These are phyloP conservation scores for Schizothorax lantsangensis DNA, from an alignment of 2,797 vertebrate genomes.

Conservation along the genomic window DNA sequence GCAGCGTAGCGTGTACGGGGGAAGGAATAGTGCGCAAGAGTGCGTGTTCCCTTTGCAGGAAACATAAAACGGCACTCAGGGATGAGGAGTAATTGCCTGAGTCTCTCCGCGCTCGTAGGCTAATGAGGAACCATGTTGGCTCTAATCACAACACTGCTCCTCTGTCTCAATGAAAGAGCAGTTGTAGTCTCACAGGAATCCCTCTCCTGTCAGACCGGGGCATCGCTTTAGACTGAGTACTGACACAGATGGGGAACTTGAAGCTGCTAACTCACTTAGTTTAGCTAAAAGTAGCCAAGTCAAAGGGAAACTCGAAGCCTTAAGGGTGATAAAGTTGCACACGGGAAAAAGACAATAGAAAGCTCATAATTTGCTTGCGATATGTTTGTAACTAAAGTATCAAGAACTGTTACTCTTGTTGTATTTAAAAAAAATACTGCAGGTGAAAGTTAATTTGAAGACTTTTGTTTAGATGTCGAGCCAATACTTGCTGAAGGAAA, in stretches of 20 bases:
- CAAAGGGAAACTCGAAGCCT: conserved; percentile 49
- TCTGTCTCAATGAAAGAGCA: conserved; percentile 61
- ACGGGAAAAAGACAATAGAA: conserved; percentile 46
- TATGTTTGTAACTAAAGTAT: background rate
- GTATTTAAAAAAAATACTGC: conserved; percentile 14
- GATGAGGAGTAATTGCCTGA: conserved; percentile 68
- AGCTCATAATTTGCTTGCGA: conserved; percentile 46
- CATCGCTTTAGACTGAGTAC: conserved; percentile 58
- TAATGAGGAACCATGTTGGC: conserved; percentile 65
- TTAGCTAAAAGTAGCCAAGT: conserved; percentile 58
- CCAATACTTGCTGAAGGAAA: conserved; percentile 18
- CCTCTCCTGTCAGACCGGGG: conserved; percentile 55
- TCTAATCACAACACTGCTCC: conserved; percentile 64
- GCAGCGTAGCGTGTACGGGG: conserved; percentile 53
- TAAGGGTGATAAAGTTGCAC: conserved; percentile 48
- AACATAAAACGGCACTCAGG: conserved; percentile 89
- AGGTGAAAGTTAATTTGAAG: conserved; percentile 30
- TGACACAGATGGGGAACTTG: conserved; percentile 43
- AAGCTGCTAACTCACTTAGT: conserved; percentile 50
- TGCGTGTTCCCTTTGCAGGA: conserved; percentile 72
- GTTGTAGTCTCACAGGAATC: conserved; percentile 55
- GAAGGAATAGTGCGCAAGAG: conserved; percentile 23
- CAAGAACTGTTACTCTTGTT: background rate
- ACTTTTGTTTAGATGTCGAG: conserved; percentile 34
- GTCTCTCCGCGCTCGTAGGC: conserved; percentile 61